phyloP scores from a whole-genome alignment of 2,888 invertebrate genomes.

The Drosophila tripunctata region DNA sequence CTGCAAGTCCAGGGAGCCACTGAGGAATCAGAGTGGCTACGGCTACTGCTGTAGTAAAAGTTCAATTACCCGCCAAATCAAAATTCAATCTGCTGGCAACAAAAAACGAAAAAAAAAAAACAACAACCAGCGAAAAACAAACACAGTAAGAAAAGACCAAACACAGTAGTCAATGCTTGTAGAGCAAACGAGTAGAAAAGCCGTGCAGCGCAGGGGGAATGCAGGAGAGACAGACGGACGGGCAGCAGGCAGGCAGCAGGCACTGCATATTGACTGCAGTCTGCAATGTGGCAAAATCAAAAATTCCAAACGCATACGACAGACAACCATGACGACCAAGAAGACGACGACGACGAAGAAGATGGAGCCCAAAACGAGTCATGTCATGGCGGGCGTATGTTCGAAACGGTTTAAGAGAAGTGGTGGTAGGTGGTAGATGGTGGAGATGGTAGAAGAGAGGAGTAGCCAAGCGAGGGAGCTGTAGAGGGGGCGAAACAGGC shows the following conservation, averaged over 20 bases:
- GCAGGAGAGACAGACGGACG: background rate
- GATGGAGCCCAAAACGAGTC: constrained; percentile 47
- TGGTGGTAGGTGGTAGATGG: background rate
- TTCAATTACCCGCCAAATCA: constrained; percentile 82
- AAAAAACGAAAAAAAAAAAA: constrained; percentile 40
- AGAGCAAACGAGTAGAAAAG: background rate
- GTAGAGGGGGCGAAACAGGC: constrained; percentile 35
- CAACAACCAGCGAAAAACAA: constrained; percentile 45
- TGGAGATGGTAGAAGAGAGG: background rate
- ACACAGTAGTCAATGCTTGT: constrained; percentile 37
- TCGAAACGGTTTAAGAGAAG: background rate
- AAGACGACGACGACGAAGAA: constrained; percentile 18
- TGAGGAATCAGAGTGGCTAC: constrained; percentile 34
- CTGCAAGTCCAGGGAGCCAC: constrained; percentile 18
- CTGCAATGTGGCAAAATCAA: constrained; percentile 80
- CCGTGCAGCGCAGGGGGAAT: background rate
- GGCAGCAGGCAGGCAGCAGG: constrained; percentile 1
- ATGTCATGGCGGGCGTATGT: constrained; percentile 62
- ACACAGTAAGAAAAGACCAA: constrained; percentile 30
- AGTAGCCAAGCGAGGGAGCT: background rate
- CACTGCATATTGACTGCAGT: constrained; percentile 67
- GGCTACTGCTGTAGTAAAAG: constrained; percentile 68
- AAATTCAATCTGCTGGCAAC: constrained; percentile 78
- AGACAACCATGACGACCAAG: constrained; percentile 68
- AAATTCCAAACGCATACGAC: constrained; percentile 80